Evolutionary conservation across 2,888 invertebrate species (phyloP), one percentile per base, ranked within the genome.

Genomic region (Venusia cambrica): DNA sequence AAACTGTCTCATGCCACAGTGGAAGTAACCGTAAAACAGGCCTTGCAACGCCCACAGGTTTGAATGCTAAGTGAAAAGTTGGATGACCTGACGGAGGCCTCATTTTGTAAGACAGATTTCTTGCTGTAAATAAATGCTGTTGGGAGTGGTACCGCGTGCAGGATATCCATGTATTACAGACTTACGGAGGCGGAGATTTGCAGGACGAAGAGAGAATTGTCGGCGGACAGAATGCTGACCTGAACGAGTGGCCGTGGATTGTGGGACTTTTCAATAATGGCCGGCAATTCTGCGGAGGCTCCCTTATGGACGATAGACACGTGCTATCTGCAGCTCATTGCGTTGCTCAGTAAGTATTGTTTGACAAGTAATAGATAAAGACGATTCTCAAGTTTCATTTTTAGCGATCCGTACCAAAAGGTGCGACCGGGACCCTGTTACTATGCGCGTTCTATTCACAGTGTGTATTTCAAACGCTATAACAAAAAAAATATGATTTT

Each of bases 241-340:
- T 92, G 4, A 92, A 94, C 56, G 95, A 95, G 71, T 96, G 95
- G 92, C 96, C 96, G 3, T 93, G 94, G 94, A 92, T 94, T 13
- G 95, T 92, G 1, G 95, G 93, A 1, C 81, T 97, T 15, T 94
- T 96, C 71, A 95, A 94, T 66, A 90, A 90, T 3, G 94, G 94
- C 6, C 89, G 95, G 14, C 95, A 96, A 70, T 96, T 96, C 75
- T 96, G 96, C 66, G 96, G 96, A 1, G 96, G 96, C 4, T 95
- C 95, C 0, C 84, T 96, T 21, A 93, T 96, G 44, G 95, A 96
- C 57, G 90, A 91, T 45, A 77, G 70, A 28, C 95, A 96, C 62
- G 91, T 96, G 26, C 79, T 96, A 5, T 93, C 96, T 1, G 95
- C 96, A 1, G 96, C 96, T 1, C 96, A 96, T 78, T 96, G 96